These are phyloP conservation scores for Palythoa heliodiscus DNA, from an alignment of 92 coral and sea anemone genomes.

Conservation along the genomic window DNA sequence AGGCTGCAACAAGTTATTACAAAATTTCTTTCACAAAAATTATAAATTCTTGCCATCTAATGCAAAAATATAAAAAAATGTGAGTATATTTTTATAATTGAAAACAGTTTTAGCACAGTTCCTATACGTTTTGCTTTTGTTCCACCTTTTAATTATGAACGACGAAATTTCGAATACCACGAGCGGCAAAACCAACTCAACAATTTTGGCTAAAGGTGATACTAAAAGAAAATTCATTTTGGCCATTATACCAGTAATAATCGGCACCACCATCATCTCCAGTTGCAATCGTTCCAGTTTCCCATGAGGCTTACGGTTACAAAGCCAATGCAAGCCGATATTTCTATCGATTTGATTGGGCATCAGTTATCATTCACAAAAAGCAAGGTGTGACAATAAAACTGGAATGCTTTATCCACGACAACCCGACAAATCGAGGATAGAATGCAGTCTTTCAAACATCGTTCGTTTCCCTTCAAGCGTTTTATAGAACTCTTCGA, in stretches of 20 bases:
- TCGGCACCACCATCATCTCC: background rate
- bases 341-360: background rate
- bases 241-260: no score
- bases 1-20: background rate
- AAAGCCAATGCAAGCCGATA: background rate
- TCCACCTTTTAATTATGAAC: no score
- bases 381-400: background rate
- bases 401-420: background rate
- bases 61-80: no score
- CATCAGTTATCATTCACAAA: background rate
- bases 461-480: slow-evolving; percentile 71
- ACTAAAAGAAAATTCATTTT: background rate
- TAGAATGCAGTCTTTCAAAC: background rate
- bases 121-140: no score
- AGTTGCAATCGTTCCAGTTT: no score
- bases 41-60: no score
- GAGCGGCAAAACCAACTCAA: no score
- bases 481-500: slow-evolving; percentile 75
- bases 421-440: background rate
- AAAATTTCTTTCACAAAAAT: no score
- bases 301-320: background rate
- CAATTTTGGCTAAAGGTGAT: no score
- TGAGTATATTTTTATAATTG: no score
- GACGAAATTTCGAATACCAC: no score
- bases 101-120: no score